Evolutionary conservation across 1,140 invertebrate genomes (phyloP), one percentile per base, ranked within the genome.

Genomic region (Drosophila littoralis): DNA sequence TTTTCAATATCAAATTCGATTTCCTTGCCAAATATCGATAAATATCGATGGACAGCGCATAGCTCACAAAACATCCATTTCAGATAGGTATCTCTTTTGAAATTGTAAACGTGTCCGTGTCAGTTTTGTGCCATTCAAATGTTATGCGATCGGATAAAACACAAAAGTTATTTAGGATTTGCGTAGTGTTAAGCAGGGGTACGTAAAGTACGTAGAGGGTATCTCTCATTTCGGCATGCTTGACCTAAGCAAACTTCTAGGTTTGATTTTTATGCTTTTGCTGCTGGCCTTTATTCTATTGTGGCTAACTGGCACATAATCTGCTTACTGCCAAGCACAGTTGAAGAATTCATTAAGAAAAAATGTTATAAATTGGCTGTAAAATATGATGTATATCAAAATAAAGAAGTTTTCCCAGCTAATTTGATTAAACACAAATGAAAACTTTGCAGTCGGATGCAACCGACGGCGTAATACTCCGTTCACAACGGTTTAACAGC

Each of bases 371-470:
- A 46, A 22, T 46, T 7, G 13, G 6, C 33, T 38, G 51, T 54
- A 6, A 35, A 38, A 54, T 36, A 54, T 36, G 51, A 12, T 35
- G 33, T 54, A 15, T 54, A 52, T 52, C 33, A 36, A 54, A 54
- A 54, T 54, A 15, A 36, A 38, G n/a, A 1, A n/a, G 40, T 42
- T 42, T n/a, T 7, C 40, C 3, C 36, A 10, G 10, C 9, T 10
- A 38, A 38, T 38, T 38, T 9, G 7, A 38, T 22, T 3, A 28
- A 28, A 28, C 22, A 28, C 22, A 28, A 28, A 28, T 28, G 22
- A 28, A 28, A 28, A 28, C 22, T 28, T 28, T 40, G 38, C 38
- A 40, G 38, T 40, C 38, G 38, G 38, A 12, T 40, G 38, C 38
- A 12, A 40, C 38, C 38, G 38, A 40, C 38, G 9, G 38, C 38